These are phyloP conservation scores for Caenorhabditis plicata DNA, from an alignment of 2,888 invertebrate genomes.

Conservation along the genomic window DNA sequence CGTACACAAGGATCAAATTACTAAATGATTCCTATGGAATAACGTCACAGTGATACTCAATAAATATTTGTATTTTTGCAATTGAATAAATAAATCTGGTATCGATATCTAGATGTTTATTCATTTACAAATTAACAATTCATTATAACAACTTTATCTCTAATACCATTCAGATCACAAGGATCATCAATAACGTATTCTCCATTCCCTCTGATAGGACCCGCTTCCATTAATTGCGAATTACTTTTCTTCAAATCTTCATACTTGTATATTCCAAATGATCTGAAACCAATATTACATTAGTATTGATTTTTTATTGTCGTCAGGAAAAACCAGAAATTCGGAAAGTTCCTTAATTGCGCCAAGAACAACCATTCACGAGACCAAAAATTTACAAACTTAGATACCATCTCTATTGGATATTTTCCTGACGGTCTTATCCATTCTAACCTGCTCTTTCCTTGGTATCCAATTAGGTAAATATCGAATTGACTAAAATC, in stretches of 20 bases:
- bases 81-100: too few relatives aligned
- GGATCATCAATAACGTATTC: conserved; percentile 21
- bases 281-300: too few relatives aligned
- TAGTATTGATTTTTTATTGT: too few relatives aligned
- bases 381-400: too few relatives aligned
- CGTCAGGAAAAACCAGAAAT: too few relatives aligned
- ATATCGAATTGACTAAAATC: conserved; percentile 3
- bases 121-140: background rate
- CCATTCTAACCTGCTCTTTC: conserved; percentile 53
- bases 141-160: conserved; percentile 13
- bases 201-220: conserved; percentile 24
- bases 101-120: background rate
- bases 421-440: too few relatives aligned
- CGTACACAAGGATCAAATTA: background rate
- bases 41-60: too few relatives aligned
- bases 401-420: too few relatives aligned
- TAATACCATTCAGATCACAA: conserved; percentile 8
- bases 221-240: conserved; percentile 46
- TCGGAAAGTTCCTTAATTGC: too few relatives aligned
- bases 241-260: conserved; percentile 46
- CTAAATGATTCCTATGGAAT: too few relatives aligned
- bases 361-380: too few relatives aligned
- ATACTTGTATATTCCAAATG: conserved; percentile 49
- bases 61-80: too few relatives aligned
- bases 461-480: conserved; percentile 46